Percentiles rank a stretch among this genome's conserved stretches.
These are phyloP conservation scores for Pantala flavescens DNA, from an alignment of 1,140 invertebrate genomes.

Conservation along the genomic window DNA sequence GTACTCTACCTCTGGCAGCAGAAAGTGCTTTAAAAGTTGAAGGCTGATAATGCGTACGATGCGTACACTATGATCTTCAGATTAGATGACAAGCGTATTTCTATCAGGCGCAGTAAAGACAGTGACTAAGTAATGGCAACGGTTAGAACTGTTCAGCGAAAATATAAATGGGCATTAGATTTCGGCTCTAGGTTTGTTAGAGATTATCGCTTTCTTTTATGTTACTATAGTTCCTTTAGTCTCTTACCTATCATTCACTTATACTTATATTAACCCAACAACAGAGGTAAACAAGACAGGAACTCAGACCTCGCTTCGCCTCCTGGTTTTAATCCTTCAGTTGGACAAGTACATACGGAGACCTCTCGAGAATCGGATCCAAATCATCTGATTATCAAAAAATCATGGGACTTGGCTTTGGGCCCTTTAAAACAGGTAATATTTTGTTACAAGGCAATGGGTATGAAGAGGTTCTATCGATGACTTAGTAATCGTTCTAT, in stretches of 20 bases:
- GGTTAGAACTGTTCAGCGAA: not conserved
- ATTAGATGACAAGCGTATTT: too few species aligned
- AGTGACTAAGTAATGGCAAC: not conserved
- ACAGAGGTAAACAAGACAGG: not conserved
- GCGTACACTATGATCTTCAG: too few species aligned
- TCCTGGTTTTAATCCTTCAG: slow-evolving; percentile 68
- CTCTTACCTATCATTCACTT: too few species aligned
- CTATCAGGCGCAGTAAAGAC: too few species aligned
- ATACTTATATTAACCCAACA: not conserved
- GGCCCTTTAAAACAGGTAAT: slow-evolving; percentile 78
- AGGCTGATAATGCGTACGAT: too few species aligned
- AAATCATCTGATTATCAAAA: slow-evolving; percentile 79
- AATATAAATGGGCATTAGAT: not conserved
- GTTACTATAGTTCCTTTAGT: too few species aligned
- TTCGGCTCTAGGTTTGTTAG: not conserved
- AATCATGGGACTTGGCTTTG: slow-evolving; percentile 95
- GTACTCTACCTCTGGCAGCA: too few species aligned
- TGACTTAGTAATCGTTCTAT: too few species aligned
- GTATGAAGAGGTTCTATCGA: not conserved
- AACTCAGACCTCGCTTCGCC: slow-evolving; percentile 51
- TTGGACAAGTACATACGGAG: slow-evolving; percentile 57
- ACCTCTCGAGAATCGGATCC: slow-evolving; percentile 64
- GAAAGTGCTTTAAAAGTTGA: too few species aligned
- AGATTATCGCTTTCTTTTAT: too few species aligned
- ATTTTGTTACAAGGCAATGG: too few species aligned